phyloP scores from a whole-genome alignment of 2,888 invertebrate species.

The Nymphalis urticae region DNA sequence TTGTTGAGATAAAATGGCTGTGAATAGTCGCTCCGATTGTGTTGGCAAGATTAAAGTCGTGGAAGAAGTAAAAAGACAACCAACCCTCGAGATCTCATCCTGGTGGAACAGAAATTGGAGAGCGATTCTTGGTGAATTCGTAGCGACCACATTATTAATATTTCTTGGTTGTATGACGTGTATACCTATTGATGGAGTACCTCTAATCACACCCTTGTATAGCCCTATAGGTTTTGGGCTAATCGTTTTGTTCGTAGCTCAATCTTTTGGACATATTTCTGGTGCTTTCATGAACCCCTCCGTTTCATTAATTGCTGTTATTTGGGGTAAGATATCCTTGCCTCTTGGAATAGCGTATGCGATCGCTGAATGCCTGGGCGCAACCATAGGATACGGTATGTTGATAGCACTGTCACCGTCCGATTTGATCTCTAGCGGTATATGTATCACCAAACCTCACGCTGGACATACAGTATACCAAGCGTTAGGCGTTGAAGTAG shows the following conservation, averaged over 20 bases:
- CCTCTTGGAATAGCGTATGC: slow-evolving; percentile 82
- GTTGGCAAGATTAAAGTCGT: slow-evolving; percentile 33
- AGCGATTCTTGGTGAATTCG: slow-evolving; percentile 83
- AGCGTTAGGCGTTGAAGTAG: slow-evolving; percentile 83
- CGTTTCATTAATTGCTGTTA: slow-evolving; percentile 84
- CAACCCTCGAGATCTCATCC: slow-evolving; percentile 16
- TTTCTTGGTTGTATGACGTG: slow-evolving; percentile 89
- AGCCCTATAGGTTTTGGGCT: slow-evolving; percentile 84
- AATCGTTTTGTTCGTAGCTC: slow-evolving; percentile 85
- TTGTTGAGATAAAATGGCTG: slow-evolving; percentile 32
- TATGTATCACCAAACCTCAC: slow-evolving; percentile 84
- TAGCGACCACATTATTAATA: slow-evolving; percentile 85
- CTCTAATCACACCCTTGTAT: slow-evolving; percentile 70
- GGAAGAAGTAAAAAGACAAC: slow-evolving; percentile 24
- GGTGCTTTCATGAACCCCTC: slow-evolving; percentile 90
- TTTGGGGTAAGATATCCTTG: slow-evolving; percentile 79
- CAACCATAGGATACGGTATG: slow-evolving; percentile 85
- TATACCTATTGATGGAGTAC: slow-evolving; percentile 68
- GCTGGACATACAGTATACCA: slow-evolving; percentile 70
- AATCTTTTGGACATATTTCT: slow-evolving; percentile 89
- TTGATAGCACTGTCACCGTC: slow-evolving; percentile 76
- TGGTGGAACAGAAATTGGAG: slow-evolving; percentile 46
- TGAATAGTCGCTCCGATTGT: slow-evolving; percentile 35
- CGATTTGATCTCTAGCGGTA: slow-evolving; percentile 53
- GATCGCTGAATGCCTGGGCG: slow-evolving; percentile 85